phyloP scores from a whole-genome alignment of 2,888 invertebrate species.

The Sesamia inferens region DNA sequence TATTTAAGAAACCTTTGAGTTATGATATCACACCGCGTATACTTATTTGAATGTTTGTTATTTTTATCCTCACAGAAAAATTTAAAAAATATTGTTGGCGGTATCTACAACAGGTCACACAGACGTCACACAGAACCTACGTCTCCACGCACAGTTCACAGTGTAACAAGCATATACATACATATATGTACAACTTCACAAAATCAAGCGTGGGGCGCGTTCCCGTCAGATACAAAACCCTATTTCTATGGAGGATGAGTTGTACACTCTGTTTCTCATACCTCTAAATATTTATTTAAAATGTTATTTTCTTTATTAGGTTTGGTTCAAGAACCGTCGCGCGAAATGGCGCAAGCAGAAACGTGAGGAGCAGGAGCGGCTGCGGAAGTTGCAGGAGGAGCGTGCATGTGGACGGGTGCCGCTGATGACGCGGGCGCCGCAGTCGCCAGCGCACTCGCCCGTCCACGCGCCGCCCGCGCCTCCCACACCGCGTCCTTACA shows the following conservation, averaged over 20 bases:
- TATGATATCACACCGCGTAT: constrained; percentile 68
- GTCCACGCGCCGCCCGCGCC: constrained; percentile 74
- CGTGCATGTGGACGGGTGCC: constrained; percentile 87
- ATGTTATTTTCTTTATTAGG: constrained; percentile 89
- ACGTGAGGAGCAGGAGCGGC: constrained; percentile 95
- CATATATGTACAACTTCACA: no score
- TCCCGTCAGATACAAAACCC: no score
- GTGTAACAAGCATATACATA: no score
- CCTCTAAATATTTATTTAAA: constrained; percentile 4
- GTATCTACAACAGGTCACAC: no score
- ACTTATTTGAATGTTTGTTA: constrained; percentile 57
- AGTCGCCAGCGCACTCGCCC: constrained; percentile 69
- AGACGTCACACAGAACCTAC: no score
- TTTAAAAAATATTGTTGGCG: no score
- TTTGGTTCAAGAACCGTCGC: constrained; percentile 98
- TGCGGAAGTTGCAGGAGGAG: constrained; percentile 95
- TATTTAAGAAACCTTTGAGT: constrained; percentile 72
- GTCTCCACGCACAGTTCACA: no score
- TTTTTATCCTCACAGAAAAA: constrained; percentile 20
- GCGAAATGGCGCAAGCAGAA: constrained; percentile 99
- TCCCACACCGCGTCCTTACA: constrained; percentile 84
- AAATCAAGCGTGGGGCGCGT: no score
- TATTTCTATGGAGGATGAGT: no score
- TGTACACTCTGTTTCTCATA: no score
- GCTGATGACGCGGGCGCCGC: constrained; percentile 73